Conservation (phyloP, 2,797 vertebrate species). For the Pseudochirops corinnae region DNA sequence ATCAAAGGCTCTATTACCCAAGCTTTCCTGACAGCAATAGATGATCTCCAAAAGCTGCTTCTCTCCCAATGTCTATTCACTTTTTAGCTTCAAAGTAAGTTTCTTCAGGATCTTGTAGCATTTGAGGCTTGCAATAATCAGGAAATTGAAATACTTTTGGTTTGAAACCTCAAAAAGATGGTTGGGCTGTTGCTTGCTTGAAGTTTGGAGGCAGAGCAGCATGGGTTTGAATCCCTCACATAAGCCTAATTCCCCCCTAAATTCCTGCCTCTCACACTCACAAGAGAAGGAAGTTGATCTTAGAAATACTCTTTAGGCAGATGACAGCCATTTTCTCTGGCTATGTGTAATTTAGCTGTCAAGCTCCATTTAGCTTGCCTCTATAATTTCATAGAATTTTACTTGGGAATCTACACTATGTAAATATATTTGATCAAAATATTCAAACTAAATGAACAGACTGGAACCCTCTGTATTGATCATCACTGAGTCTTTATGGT, state of each 20-base stretch:
- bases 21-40: not conserved
- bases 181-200: not conserved
- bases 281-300: not conserved
- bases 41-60: not conserved
- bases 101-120: not conserved
- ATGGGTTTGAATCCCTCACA: not conserved
- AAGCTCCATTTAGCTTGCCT: not conserved
- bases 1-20: not conserved
- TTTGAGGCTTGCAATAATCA: not conserved
- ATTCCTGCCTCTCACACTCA: not conserved
- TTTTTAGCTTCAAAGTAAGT: not conserved
- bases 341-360: not conserved
- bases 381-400: not conserved
- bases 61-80: not conserved
- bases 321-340: not conserved
- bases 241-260: not conserved
- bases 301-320: not conserved
- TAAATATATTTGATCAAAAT: not conserved
- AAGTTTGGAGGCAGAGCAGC: not conserved
- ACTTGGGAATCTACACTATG: not conserved
- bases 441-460: not conserved
- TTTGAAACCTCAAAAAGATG: rapidly evolving
- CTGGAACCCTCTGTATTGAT: not conserved
- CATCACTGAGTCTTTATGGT: not conserved
- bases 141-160: not conserved